phyloP scores from a whole-genome alignment of 2,113 vertebrate genomes.

The Rhadina sibilatrix region DNA sequence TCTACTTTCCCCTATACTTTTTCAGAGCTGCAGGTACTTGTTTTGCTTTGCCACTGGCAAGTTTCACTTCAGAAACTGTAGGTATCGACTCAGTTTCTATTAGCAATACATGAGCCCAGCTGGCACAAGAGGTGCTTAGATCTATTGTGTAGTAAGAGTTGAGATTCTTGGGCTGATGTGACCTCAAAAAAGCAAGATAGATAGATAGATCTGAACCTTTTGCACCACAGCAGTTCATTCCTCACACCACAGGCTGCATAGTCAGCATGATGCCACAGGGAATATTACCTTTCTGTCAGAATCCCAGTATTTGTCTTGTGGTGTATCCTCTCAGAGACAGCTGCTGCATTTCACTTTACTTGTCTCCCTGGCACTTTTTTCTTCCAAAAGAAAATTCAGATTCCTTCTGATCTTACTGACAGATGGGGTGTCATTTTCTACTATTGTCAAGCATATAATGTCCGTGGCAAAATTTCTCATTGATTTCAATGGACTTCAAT shows the following conservation, averaged over 20 bases:
- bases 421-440: not conserved
- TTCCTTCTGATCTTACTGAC: not conserved
- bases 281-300: not conserved
- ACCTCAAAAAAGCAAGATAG: not conserved
- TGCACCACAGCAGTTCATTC: not conserved
- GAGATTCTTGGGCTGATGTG: not conserved
- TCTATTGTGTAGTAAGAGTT: not conserved
- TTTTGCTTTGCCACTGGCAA: not conserved
- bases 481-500: not conserved
- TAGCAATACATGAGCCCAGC: not conserved
- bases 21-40: not conserved
- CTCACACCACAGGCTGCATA: not conserved
- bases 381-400: not conserved
- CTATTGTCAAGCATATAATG: not conserved
- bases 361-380: not conserved
- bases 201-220: not conserved
- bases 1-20: not conserved
- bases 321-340: not conserved
- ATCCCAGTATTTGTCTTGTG: not conserved
- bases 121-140: not conserved
- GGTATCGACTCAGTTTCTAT: not conserved
- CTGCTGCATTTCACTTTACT: not conserved
- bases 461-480: not conserved
- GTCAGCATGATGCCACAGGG: not conserved
- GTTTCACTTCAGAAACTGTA: not conserved